A percentile compares a stretch with the other conserved stretches of the same genome.
phyloP scores from a whole-genome alignment of 2,888 invertebrate genomes.

The Parnassius orleans region DNA sequence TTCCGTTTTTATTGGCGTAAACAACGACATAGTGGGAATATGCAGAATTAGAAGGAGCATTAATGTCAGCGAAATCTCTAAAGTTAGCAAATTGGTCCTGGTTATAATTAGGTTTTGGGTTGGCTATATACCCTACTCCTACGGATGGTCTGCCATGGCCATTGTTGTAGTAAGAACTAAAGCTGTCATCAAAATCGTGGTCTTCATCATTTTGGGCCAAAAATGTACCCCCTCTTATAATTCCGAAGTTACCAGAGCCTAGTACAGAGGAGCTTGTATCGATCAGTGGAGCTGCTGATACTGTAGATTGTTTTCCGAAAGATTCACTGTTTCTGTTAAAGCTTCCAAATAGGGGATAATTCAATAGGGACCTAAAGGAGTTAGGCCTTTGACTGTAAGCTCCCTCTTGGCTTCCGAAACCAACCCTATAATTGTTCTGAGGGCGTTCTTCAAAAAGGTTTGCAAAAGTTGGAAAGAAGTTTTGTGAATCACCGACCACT shows the following conservation, averaged over 20 bases:
- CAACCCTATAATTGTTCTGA: constrained; percentile 79
- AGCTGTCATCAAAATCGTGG: constrained; percentile 79
- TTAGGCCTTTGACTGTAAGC: constrained; percentile 83
- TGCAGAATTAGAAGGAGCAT: constrained; percentile 86
- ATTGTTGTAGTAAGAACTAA: constrained; percentile 83
- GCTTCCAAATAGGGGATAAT: constrained; percentile 67
- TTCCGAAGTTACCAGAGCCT: constrained; percentile 93
- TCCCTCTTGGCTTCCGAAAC: constrained; percentile 80
- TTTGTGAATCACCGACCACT: constrained; percentile 81
- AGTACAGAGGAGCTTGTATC: constrained; percentile 83
- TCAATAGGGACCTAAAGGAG: constrained; percentile 69
- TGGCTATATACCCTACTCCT: constrained; percentile 82
- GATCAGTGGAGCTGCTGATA: constrained; percentile 62
- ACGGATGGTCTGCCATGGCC: constrained; percentile 86
- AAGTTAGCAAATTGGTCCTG: constrained; percentile 94
- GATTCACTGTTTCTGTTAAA: constrained; percentile 63
- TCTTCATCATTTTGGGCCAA: constrained; percentile 88
- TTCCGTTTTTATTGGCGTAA: constrained; percentile 90
- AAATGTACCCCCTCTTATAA: constrained; percentile 92
- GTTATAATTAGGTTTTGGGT: constrained; percentile 87
- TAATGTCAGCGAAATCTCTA: constrained; percentile 94
- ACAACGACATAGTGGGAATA: constrained; percentile 92
- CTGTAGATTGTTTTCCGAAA: constrained; percentile 61
- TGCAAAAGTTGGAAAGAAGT: constrained; percentile 89
- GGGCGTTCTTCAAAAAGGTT: constrained; percentile 82